Percentiles rank a stretch among this genome's conserved stretches.
These are phyloP conservation scores for Himalopsyche anomala DNA, from an alignment of 2,888 invertebrate genomes.

Conservation along the genomic window DNA sequence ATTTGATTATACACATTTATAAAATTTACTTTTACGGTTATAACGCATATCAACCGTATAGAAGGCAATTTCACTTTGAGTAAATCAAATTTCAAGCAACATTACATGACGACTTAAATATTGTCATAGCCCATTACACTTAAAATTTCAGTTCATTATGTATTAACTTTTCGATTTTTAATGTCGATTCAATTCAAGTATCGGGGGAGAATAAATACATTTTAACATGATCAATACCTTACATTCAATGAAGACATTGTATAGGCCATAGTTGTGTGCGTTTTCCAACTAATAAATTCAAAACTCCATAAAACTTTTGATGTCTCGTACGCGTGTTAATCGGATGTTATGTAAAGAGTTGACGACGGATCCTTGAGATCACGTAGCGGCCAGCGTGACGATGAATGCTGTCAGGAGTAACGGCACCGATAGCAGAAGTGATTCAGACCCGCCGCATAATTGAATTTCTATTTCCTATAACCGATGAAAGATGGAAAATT, in stretches of 20 bases:
- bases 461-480: constrained; percentile 82
- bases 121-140: constrained; percentile 33
- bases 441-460: constrained; percentile 77
- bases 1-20: constrained; percentile 62
- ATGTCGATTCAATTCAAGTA: constrained; percentile 42
- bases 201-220: constrained; percentile 38
- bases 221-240: constrained; percentile 45
- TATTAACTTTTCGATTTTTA: not conserved
- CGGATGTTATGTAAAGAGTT: constrained; percentile 3
- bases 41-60: constrained; percentile 44
- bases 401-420: constrained; percentile 57
- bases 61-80: constrained; percentile 48
- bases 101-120: constrained; percentile 30
- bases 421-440: constrained; percentile 65
- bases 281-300: constrained; percentile 51
- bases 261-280: constrained; percentile 61
- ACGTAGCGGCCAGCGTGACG: constrained; percentile 48
- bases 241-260: constrained; percentile 47
- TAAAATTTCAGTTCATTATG: constrained; percentile 43
- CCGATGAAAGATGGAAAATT: constrained; percentile 32
- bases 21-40: constrained; percentile 55
- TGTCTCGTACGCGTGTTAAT: constrained; percentile 1
- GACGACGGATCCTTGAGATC: constrained; percentile 38
- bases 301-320: constrained; percentile 27
- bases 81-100: constrained; percentile 38